phyloP scores from a whole-genome alignment of 2,113 vertebrate genomes.

The Australoheros scitulus region DNA sequence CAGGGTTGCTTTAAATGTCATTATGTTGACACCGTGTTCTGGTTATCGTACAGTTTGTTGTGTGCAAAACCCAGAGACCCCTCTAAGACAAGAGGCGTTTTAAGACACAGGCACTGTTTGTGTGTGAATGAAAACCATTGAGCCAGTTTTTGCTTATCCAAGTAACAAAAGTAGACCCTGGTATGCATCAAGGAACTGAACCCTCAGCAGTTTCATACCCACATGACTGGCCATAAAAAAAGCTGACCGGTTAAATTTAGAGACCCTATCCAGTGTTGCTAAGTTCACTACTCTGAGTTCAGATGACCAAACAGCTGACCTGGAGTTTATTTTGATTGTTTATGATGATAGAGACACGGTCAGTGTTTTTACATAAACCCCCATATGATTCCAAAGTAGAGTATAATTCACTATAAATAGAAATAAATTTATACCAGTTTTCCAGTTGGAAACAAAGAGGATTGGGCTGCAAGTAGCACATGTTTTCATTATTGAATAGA shows the following conservation, averaged over 20 bases:
- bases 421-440: background rate
- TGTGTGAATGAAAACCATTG: background rate
- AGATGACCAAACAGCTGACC: conserved; percentile 15
- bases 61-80: background rate
- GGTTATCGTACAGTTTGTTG: background rate
- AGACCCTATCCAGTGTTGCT: conserved; percentile 49
- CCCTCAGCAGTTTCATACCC: conserved; percentile 67
- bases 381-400: background rate
- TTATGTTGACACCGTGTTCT: background rate
- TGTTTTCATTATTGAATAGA: background rate
- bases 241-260: conserved; percentile 78
- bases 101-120: background rate
- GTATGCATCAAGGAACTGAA: conserved; percentile 42
- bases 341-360: background rate
- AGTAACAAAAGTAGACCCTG: background rate
- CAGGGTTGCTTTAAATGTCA: background rate
- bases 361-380: conserved; percentile 37
- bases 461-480: background rate
- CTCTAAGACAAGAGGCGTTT: background rate
- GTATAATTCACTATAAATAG: background rate
- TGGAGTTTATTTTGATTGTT: background rate
- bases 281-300: conserved; percentile 10
- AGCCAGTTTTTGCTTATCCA: background rate
- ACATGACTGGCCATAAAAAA: conserved; percentile 57
- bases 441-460: background rate